Base-by-base conservation (phyloP, 2,888 invertebrate species). In the Polyploca ridens region DNA sequence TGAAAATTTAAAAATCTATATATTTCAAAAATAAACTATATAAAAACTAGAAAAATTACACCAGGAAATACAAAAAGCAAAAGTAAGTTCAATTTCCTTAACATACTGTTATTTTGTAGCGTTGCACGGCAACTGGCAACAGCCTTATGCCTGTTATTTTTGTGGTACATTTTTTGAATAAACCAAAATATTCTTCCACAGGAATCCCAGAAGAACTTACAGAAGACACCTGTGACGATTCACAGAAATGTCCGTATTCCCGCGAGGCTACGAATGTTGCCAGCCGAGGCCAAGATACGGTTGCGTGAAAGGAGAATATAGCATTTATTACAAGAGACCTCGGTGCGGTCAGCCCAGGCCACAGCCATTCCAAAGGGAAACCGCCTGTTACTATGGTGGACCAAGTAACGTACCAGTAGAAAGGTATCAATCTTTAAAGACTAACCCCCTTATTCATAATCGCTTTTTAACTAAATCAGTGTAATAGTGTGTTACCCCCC, bases 341-440 rank as follows among this genome's bases (percentile, higher is more conserved):
- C 78, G 89, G 0, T 93, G 82, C 63, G 93, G 93, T 2, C 93
- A 93, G 69, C 93, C 93, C 0, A 79, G 93, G 38, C 90, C 87
- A 1, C 91, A 93, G 67, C 93, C 93, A 0, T 90, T 89, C 69
- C 87, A 85, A 70, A 85, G 77, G 64, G 92, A 92, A 73, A 74
- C 75, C 14, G 72, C 83, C 0, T 65, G 76, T 11, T 90, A 84
- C 61, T 86, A 77, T 69, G 79, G 85, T 3, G 86, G 79, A 41
- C 90, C 90, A 3, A 88, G 84, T 35, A 90, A 91, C 68, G 91
- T 83, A 8, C 93, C 93, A 11, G 58, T 73, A 64, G 88, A 88
- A 69, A 85, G 79, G 92, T 90, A 74, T 64, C n/a, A 27, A 58
- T 41, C 5, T 6, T n/a, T 44, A 44, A 13, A 44, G 14, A 35